These are phyloP conservation scores for Troides oblongomaculatus DNA, from an alignment of 2,888 invertebrate genomes.

Conservation along the genomic window DNA sequence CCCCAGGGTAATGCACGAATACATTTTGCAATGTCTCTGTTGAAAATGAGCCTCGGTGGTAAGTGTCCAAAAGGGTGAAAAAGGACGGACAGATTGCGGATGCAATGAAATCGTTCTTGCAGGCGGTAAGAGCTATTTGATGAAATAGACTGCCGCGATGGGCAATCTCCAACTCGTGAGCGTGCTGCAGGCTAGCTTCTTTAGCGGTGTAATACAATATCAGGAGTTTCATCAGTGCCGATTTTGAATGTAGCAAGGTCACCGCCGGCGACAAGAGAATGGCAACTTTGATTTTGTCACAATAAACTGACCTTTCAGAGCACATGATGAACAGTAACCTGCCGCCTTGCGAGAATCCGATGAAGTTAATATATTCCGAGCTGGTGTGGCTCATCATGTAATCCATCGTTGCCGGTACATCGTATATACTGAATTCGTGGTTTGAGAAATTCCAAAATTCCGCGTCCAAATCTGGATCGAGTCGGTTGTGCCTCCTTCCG, in stretches of 20 bases:
- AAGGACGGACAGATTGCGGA: conserved; percentile 1
- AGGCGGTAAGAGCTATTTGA: not conserved
- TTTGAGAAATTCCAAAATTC: conserved; percentile 76
- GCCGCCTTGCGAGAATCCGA: conserved; percentile 89
- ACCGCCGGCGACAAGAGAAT: conserved; percentile 83
- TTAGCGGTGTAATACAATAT: conserved; percentile 35
- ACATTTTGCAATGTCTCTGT: conserved; percentile 31
- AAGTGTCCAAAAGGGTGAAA: conserved; percentile 20
- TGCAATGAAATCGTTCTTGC: conserved; percentile 5
- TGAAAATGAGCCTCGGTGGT: conserved; percentile 37
- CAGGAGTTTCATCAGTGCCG: conserved; percentile 39
- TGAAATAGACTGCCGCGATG: not conserved
- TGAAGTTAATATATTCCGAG: conserved; percentile 54
- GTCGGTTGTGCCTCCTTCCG: conserved; percentile 71
- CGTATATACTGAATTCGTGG: conserved; percentile 87
- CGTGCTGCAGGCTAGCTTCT: conserved; percentile 33
- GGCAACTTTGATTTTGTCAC: conserved; percentile 80
- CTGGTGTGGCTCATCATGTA: conserved; percentile 51
- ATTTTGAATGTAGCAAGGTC: conserved; percentile 65
- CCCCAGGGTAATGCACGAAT: conserved; percentile 43
- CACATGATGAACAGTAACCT: conserved; percentile 83
- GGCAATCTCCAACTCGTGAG: conserved; percentile 6
- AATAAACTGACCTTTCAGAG: conserved; percentile 82
- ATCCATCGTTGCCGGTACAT: conserved; percentile 83
- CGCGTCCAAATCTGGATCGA: conserved; percentile 50